Evolutionary conservation across 92 coral and sea anemone genomes (phyloP), one percentile per base, ranked within the genome.

Genomic region (Parazoanthus darwini): DNA sequence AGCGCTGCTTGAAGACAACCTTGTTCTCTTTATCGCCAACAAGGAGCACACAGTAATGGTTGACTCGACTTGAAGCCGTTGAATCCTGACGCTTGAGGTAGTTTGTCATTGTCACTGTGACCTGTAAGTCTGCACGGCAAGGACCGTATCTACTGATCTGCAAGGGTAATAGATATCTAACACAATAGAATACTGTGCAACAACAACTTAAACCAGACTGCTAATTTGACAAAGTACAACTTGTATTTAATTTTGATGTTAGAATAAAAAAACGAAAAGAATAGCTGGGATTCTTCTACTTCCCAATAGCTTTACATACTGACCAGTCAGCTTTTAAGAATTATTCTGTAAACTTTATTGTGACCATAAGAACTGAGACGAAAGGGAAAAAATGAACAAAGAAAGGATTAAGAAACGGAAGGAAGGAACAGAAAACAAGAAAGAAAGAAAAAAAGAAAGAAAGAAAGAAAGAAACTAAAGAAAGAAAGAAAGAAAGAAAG

Each of bases 31-130:
- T 94, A 74, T 97, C 97, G 20, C 94, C 96, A 65, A 95, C 84
- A 77, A 97, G 66, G 58, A 97, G 71, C 56, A 97, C 54, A 54
- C 97, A 94, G 73, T 91, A 95, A 68, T 97, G 99, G 78, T 54
- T 85, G 66, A 90, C 89, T 70, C 93, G 92, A 65, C 89, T 89
- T 20, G 96, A 89, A 23, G 91, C 87, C n/a, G 91, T 86, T 15
- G 88, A 91, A 26, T 93, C 96, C 84, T 87, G 91, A 29, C 97
- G 94, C 89, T 93, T 97, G 54, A 94, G 86, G 88, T 96, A 90
- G 90, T 97, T 97, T 38, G 94, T 94, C 99, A 97, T 97, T 22
- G 97, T 91, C n/a, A 97, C 89, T 44, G 94, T 90, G 11, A 95
- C 91, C 18, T 92, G 86, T 37, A 97, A 78, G 79, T 97, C 99